These are phyloP conservation scores for Clarias macrocephalus DNA, from an alignment of 2,113 vertebrate genomes.

Conservation along the genomic window DNA sequence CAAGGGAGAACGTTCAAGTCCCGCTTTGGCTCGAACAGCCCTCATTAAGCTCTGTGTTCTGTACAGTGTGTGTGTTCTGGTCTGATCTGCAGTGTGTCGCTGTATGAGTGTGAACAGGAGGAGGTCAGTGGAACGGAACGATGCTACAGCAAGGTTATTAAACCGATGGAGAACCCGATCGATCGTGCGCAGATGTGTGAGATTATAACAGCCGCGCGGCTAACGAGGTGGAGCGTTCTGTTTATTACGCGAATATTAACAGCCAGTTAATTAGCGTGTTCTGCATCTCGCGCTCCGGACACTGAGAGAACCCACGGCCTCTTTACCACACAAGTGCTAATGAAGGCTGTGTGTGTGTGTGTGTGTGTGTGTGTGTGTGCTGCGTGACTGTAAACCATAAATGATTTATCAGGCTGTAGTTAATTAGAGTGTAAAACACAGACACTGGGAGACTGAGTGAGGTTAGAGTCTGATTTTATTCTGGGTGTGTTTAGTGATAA, in stretches of 20 bases:
- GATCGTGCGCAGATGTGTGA: slow-evolving; percentile 4
- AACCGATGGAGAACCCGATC: slow-evolving; percentile 14
- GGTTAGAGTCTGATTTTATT: slow-evolving; percentile 38
- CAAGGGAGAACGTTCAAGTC: no score
- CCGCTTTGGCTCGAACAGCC: no score
- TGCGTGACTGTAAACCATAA: not conserved
- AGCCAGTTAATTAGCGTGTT: slow-evolving; percentile 61
- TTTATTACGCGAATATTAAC: slow-evolving; percentile 60
- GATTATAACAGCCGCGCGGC: not conserved
- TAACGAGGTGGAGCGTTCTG: slow-evolving; percentile 44
- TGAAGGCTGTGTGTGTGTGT: not conserved
- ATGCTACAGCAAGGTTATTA: slow-evolving; percentile 9
- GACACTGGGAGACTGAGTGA: not conserved
- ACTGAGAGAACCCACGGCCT: not conserved
- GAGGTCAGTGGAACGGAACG: not conserved
- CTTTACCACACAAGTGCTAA: not conserved
- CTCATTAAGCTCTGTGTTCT: not conserved
- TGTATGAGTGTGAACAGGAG: not conserved
- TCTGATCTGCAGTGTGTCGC: not conserved
- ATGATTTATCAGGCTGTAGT: not conserved
- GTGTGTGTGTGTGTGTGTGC: not conserved
- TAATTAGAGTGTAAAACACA: slow-evolving; percentile 6
- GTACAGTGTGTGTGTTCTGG: not conserved
- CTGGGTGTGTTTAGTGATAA: slow-evolving; percentile 39
- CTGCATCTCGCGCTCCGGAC: slow-evolving; percentile 45